Percentiles rank a stretch among this genome's conserved stretches.
Evolutionary conservation across 2,888 invertebrate species (phyloP).

Genomic region (Latrodectus elegans): DNA sequence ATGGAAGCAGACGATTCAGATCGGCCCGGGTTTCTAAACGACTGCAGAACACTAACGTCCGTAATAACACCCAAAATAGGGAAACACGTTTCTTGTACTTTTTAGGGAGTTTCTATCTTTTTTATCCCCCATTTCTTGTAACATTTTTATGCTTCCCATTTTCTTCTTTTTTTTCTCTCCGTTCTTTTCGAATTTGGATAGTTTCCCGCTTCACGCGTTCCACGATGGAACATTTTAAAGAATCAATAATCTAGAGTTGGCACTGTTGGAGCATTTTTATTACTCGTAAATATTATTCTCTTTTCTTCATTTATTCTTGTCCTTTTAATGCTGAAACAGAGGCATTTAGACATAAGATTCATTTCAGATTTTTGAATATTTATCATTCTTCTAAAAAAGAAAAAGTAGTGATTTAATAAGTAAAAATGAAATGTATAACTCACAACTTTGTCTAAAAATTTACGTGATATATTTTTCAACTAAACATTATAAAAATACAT

Average conservation of each 20-base stretch:
- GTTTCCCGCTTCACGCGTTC: not conserved
- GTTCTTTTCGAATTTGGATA: slow-evolving; percentile 9
- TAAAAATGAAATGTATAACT: too few relatives aligned
- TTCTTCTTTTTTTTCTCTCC: not conserved
- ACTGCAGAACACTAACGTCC: not conserved
- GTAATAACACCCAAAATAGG: slow-evolving; percentile 23
- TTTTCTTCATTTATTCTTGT: too few relatives aligned
- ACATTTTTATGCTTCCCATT: slow-evolving; percentile 5
- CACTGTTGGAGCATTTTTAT: slow-evolving; percentile 4
- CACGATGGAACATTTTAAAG: slow-evolving; percentile 9
- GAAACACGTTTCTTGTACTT: slow-evolving; percentile 32
- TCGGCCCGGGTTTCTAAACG: slow-evolving; percentile 6
- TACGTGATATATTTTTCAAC: too few relatives aligned
- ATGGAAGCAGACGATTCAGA: slow-evolving; percentile 20
- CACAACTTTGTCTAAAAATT: too few relatives aligned
- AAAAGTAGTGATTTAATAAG: too few relatives aligned
- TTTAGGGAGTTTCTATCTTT: slow-evolving; percentile 5
- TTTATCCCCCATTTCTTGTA: not conserved
- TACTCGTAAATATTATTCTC: not conserved
- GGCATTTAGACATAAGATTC: too few relatives aligned
- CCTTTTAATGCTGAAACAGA: too few relatives aligned
- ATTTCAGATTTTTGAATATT: too few relatives aligned
- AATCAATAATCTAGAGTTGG: slow-evolving; percentile 1
- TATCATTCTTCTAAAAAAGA: too few relatives aligned
- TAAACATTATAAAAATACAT: too few relatives aligned